A percentile compares a stretch with the other conserved stretches of the same genome.
These are phyloP conservation scores for Belonocnema kinseyi DNA, from an alignment of 1,140 invertebrate species.

Conservation along the genomic window DNA sequence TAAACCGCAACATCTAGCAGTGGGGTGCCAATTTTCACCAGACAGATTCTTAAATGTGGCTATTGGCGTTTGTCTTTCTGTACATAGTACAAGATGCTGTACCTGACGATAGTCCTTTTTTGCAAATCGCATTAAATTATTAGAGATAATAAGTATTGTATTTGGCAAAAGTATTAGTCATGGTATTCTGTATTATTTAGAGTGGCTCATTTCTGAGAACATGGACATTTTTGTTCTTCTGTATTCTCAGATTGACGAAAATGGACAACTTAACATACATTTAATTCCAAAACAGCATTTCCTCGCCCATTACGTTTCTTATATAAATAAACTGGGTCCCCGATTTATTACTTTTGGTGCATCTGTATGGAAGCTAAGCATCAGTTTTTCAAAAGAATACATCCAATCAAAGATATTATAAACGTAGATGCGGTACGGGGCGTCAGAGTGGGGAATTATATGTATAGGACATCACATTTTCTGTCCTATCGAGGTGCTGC, in stretches of 20 bases:
- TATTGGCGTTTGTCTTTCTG: too few relatives aligned
- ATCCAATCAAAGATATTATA: too few relatives aligned
- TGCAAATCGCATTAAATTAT: not conserved
- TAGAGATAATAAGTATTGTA: not conserved
- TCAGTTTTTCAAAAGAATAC: constrained; percentile 2
- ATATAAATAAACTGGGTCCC: not conserved
- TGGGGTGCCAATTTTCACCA: too few relatives aligned
- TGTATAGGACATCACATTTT: too few relatives aligned
- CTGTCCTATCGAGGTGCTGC: too few relatives aligned
- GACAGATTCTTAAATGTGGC: too few relatives aligned
- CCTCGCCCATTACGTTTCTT: not conserved
- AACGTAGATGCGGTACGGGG: too few relatives aligned
- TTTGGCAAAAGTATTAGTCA: not conserved
- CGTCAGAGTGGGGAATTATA: too few relatives aligned
- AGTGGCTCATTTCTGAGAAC: not conserved
- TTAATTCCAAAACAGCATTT: not conserved
- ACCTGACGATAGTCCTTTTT: not conserved
- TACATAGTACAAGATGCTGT: too few relatives aligned
- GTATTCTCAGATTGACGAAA: not conserved
- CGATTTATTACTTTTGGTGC: not conserved
- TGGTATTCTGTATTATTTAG: not conserved
- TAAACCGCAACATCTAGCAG: not conserved
- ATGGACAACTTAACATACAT: not conserved
- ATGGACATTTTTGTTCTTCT: not conserved
- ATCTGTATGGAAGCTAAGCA: constrained; percentile 1